phyloP scores from a whole-genome alignment of 2,113 vertebrate species.

The Lota lota region DNA sequence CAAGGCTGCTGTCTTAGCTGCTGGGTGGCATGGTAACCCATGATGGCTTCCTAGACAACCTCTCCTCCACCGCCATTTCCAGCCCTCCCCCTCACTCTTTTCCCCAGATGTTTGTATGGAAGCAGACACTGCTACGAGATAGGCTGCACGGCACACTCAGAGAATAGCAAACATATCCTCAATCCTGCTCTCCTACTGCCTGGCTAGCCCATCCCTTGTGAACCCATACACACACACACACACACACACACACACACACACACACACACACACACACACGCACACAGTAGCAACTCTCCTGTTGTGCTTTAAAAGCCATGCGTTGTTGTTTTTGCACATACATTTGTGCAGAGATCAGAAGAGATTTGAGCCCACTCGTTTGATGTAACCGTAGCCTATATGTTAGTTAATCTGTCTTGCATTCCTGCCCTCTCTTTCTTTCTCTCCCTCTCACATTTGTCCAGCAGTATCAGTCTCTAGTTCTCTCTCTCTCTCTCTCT shows the following conservation, averaged over 20 bases:
- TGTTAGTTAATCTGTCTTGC: too few relatives aligned
- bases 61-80: conserved; percentile 1
- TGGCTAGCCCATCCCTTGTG: conserved; percentile 10
- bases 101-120: conserved; percentile 24
- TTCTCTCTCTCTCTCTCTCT: neutral
- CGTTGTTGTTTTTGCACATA: neutral
- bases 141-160: conserved; percentile 42
- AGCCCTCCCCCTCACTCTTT: conserved; percentile 11
- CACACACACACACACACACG: neutral
- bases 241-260: neutral
- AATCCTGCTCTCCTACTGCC: conserved; percentile 29
- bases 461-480: neutral
- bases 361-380: neutral
- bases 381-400: neutral
- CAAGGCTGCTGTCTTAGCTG: conserved; percentile 20
- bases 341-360: neutral
- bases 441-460: neutral
- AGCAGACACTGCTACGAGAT: conserved; percentile 61
- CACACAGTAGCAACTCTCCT: neutral
- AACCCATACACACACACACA: neutral
- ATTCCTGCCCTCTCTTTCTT: neutral
- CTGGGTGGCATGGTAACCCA: conserved; percentile 37
- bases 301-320: neutral
- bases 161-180: conserved; percentile 69
- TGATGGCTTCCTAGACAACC: conserved; percentile 20